Conservation (phyloP, 2,888 invertebrate species). For the Cephus sareptanus region DNA sequence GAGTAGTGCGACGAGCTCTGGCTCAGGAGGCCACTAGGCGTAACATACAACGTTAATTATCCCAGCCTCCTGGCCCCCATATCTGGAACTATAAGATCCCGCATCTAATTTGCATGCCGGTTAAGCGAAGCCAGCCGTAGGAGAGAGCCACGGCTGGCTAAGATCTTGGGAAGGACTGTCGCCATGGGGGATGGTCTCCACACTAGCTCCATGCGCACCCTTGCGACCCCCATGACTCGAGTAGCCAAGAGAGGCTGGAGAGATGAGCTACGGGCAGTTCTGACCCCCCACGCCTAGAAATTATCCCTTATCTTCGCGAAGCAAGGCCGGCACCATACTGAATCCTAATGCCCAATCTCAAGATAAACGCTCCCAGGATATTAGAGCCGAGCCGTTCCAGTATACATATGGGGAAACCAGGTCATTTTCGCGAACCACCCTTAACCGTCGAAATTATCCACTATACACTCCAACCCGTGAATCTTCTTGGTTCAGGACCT, state of each 20-base stretch:
- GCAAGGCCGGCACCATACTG: constrained; percentile 54
- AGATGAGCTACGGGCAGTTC: constrained; percentile 63
- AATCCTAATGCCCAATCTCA: constrained; percentile 61
- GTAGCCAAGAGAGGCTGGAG: constrained; percentile 30
- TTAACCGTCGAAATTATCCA: neutral
- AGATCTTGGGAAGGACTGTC: constrained; percentile 58
- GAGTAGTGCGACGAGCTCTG: neutral
- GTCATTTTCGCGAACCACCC: neutral
- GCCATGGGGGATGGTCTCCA: constrained; percentile 20
- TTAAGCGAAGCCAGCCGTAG: constrained; percentile 32
- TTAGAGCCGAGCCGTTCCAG: neutral
- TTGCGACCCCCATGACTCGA: neutral
- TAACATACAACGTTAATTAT: constrained; percentile 34
- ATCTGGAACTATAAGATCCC: constrained; percentile 45
- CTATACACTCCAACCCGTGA: neutral
- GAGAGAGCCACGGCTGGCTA: constrained; percentile 29
- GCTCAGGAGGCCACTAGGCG: neutral
- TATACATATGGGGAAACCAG: constrained; percentile 1
- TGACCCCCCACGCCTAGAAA: constrained; percentile 60
- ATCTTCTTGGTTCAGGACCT: neutral
- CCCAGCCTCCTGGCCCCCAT: constrained; percentile 30
- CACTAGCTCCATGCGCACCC: neutral
- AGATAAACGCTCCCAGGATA: constrained; percentile 53
- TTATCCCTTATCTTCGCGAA: constrained; percentile 61
- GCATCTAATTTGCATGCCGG: constrained; percentile 58